Evolutionary conservation across 2,888 invertebrate genomes (phyloP).

Genomic region (Ochropacha duplaris): DNA sequence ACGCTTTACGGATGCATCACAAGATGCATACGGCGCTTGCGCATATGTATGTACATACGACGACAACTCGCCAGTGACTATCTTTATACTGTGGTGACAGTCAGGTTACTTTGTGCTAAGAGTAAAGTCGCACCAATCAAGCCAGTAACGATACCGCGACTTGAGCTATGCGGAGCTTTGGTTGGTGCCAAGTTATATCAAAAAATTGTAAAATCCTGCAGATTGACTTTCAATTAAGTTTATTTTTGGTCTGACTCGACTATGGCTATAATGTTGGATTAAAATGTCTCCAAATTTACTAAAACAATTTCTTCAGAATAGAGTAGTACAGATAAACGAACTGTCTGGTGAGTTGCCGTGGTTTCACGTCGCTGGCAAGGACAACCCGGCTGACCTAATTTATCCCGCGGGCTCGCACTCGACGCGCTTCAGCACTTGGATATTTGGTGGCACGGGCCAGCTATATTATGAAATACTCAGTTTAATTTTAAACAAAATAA

Average conservation of each 20-base stretch:
- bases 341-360: constrained; percentile 10
- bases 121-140: too few species aligned
- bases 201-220: constrained; percentile 15
- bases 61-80: constrained; percentile 4
- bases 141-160: constrained; percentile 20
- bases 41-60: constrained; percentile 20
- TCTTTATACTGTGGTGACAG: too few species aligned
- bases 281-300: constrained; percentile 20
- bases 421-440: not conserved
- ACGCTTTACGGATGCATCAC: constrained; percentile 24
- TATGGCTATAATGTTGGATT: constrained; percentile 27
- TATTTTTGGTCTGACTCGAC: constrained; percentile 30
- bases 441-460: constrained; percentile 14
- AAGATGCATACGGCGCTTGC: constrained; percentile 26
- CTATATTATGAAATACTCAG: not conserved
- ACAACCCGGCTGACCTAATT: constrained; percentile 1
- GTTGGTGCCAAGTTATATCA: constrained; percentile 21
- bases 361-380: constrained; percentile 8
- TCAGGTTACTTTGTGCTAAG: constrained; percentile 29
- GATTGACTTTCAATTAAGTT: constrained; percentile 14
- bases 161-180: constrained; percentile 32
- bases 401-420: constrained; percentile 8
- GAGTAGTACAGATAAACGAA: constrained; percentile 21
- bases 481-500: not conserved
- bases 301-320: constrained; percentile 27